phyloP scores from a whole-genome alignment of 2,113 vertebrate species.

The Eulemur macaco region DNA sequence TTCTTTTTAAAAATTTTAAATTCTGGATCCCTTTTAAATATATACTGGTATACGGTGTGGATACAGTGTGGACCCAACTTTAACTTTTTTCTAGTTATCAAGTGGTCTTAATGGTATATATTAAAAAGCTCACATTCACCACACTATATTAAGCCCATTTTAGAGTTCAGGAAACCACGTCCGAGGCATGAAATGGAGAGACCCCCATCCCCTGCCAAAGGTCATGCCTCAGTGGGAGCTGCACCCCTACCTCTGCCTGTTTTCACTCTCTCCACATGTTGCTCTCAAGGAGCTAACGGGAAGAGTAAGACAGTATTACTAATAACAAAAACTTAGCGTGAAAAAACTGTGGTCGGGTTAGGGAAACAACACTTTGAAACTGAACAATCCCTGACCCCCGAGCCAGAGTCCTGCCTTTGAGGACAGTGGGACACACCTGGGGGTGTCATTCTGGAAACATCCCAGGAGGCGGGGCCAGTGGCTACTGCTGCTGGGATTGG shows the following conservation, averaged over 20 bases:
- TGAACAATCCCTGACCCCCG: accelerated
- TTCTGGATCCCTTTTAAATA: not conserved
- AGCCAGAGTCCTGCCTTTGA: not conserved
- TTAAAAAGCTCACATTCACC: not conserved
- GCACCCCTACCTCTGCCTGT: not conserved
- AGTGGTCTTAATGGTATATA: not conserved
- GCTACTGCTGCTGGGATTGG: too few species aligned
- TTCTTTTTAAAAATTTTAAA: not conserved
- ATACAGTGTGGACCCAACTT: not conserved
- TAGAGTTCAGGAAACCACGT: not conserved
- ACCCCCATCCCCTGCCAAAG: not conserved
- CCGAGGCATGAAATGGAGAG: not conserved
- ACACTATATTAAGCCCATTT: not conserved
- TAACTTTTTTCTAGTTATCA: not conserved
- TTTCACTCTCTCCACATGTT: accelerated
- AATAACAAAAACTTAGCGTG: accelerated
- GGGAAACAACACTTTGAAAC: not conserved
- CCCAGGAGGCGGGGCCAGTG: accelerated
- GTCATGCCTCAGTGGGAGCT: not conserved
- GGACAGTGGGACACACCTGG: not conserved
- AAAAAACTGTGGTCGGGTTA: not conserved
- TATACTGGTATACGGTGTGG: too few species aligned
- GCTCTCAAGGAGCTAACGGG: accelerated
- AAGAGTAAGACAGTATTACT: accelerated
- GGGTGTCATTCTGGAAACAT: not conserved